Evolutionary conservation across 2,797 vertebrate species (phyloP).

Genomic region (Petrocephalus schoutedeni): DNA sequence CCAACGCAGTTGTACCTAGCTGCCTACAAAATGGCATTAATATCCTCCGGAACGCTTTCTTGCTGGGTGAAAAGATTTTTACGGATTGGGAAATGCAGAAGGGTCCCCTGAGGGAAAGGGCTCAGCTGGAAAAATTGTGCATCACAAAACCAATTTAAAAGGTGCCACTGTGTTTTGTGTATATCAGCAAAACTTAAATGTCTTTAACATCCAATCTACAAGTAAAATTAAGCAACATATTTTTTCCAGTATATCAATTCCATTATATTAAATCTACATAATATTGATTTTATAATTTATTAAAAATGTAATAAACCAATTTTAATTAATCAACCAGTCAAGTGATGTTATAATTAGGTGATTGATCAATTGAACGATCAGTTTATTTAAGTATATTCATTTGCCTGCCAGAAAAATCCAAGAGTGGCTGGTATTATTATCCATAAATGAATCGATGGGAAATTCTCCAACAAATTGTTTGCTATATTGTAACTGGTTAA

Average conservation of each 20-base stretch:
- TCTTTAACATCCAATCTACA: neutral
- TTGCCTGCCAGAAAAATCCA: neutral
- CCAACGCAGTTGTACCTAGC: neutral
- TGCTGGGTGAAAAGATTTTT: slow-evolving; percentile 33
- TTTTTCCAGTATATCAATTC: neutral
- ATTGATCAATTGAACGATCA: neutral
- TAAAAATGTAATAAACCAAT: neutral
- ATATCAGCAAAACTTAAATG: slow-evolving; percentile 11
- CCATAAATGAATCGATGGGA: neutral
- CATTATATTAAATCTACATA: neutral
- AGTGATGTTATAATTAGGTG: neutral
- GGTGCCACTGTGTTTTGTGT: neutral
- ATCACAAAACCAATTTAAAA: slow-evolving; percentile 10
- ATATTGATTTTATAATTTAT: neutral
- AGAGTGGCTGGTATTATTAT: neutral
- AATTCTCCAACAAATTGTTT: neutral
- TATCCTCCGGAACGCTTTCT: slow-evolving; percentile 37
- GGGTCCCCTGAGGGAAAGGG: neutral
- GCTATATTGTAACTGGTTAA: neutral
- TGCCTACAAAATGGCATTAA: slow-evolving; percentile 19
- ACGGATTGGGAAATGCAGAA: slow-evolving; percentile 1
- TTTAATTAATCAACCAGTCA: neutral
- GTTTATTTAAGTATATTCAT: neutral
- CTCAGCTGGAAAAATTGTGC: neutral
- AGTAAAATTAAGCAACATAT: neutral